A percentile compares a stretch with the other conserved stretches of the same genome.
phyloP scores from a whole-genome alignment of 2,888 invertebrate species.

The Caenorhabditis sp. region DNA sequence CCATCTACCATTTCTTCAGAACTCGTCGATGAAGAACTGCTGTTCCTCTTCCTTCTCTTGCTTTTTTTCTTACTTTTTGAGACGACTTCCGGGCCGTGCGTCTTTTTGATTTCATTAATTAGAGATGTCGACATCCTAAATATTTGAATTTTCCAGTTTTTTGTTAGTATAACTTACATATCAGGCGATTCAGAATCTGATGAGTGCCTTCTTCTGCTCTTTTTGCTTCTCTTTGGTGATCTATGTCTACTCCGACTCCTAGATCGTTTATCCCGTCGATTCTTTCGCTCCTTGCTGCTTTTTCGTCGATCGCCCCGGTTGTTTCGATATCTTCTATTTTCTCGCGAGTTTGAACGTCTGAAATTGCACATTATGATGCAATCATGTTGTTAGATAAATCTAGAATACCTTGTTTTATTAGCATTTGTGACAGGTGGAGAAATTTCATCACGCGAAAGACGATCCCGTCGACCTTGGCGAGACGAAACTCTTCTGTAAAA shows the following conservation, averaged over 20 bases:
- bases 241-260: slow-evolving; percentile 29
- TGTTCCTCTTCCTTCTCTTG: slow-evolving; percentile 24
- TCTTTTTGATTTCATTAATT: slow-evolving; percentile 31
- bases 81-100: slow-evolving; percentile 21
- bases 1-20: slow-evolving; percentile 37
- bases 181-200: slow-evolving; percentile 32
- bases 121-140: slow-evolving; percentile 34
- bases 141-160: neutral
- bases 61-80: slow-evolving; percentile 29
- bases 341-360: neutral
- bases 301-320: slow-evolving; percentile 13
- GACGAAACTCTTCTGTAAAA: slow-evolving; percentile 18
- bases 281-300: slow-evolving; percentile 26
- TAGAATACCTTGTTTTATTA: neutral
- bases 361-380: neutral
- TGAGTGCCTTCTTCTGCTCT: slow-evolving; percentile 22
- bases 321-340: neutral
- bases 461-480: slow-evolving; percentile 26
- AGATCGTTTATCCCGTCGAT: slow-evolving; percentile 6
- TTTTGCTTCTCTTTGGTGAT: slow-evolving; percentile 24
- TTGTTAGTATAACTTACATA: slow-evolving; percentile 30
- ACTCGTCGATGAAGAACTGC: slow-evolving; percentile 36
- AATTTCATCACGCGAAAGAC: slow-evolving; percentile 21
- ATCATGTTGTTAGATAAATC: no score
- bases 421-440: slow-evolving; percentile 7